A percentile compares a stretch with the other conserved stretches of the same genome.
Conservation (phyloP, 2,797 vertebrate species). For the Melanotaenia maccullochi region DNA sequence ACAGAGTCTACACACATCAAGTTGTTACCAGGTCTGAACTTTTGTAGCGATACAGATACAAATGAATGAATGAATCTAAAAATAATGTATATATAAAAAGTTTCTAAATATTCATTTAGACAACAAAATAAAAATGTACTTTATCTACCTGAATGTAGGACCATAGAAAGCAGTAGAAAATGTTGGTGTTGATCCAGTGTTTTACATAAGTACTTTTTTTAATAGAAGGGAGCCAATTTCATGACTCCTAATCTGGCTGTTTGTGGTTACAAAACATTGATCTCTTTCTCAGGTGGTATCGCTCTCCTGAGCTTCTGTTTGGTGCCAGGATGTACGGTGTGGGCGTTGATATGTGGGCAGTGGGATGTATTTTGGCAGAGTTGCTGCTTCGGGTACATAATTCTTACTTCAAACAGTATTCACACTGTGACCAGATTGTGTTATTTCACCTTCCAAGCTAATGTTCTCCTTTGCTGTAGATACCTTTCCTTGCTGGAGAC, state of each 20-base stretch:
- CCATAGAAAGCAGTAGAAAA: not conserved
- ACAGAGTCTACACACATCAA: conserved; percentile 95
- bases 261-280: not conserved
- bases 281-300: conserved; percentile 90
- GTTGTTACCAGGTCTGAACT: conserved; percentile 93
- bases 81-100: not conserved
- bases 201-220: not conserved
- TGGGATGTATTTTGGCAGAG: conserved; percentile 97
- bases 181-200: not conserved
- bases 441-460: conserved; percentile 6
- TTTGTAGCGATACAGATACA: not conserved
- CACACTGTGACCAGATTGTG: not conserved
- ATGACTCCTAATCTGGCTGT: not conserved
- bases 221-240: not conserved
- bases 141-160: not conserved
- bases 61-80: not conserved
- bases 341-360: conserved; percentile 98
- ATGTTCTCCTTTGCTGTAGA: conserved; percentile 75
- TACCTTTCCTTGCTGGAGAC: conserved; percentile 96
- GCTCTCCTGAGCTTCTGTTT: conserved; percentile 94
- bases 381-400: conserved; percentile 90
- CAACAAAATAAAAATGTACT: not conserved
- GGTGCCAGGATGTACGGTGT: conserved; percentile 98
- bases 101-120: not conserved
- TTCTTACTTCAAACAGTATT: conserved; percentile 20